Conservation (phyloP, 1,140 invertebrate species). For the Oscheius sp. region DNA sequence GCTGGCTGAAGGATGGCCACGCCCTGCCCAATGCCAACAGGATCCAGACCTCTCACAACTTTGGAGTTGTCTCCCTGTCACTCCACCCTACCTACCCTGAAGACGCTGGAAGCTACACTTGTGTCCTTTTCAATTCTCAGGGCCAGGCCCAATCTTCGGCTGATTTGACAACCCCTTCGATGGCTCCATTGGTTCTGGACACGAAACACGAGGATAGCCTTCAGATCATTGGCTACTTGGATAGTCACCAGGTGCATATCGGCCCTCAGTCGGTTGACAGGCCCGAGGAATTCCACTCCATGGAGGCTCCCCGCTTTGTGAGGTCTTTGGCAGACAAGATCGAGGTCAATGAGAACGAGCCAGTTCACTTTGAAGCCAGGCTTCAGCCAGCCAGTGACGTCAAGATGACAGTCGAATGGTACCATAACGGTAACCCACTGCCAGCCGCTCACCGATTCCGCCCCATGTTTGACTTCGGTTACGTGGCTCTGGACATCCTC, state of each 20-base stretch:
- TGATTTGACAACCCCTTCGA: slow-evolving; percentile 41
- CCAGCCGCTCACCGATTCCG: slow-evolving; percentile 78
- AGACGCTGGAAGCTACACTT: slow-evolving; percentile 85
- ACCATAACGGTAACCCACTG: slow-evolving; percentile 54
- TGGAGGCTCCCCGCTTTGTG: slow-evolving; percentile 51
- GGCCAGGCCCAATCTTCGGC: slow-evolving; percentile 70
- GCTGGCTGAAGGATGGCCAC: slow-evolving; percentile 87
- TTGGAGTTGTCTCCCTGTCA: slow-evolving; percentile 86
- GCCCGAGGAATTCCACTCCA: slow-evolving; percentile 52
- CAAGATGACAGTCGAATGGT: slow-evolving; percentile 69
- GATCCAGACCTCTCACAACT: slow-evolving; percentile 70
- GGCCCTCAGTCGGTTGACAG: slow-evolving; percentile 51
- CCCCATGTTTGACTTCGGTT: slow-evolving; percentile 88
- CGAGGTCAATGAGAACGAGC: slow-evolving; percentile 63
- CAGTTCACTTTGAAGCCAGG: slow-evolving; percentile 65
- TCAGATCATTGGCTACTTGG: slow-evolving; percentile 47
- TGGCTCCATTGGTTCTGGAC: slow-evolving; percentile 44
- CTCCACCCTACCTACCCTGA: slow-evolving; percentile 86
- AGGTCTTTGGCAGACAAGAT: slow-evolving; percentile 44
- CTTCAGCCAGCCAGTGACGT: slow-evolving; percentile 65
- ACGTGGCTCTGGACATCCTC: slow-evolving; percentile 83
- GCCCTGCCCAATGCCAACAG: slow-evolving; percentile 60
- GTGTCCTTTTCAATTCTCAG: slow-evolving; percentile 78
- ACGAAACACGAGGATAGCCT: slow-evolving; percentile 53
- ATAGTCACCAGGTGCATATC: slow-evolving; percentile 54